Evolutionary conservation across 2,888 invertebrate genomes (phyloP).

Genomic region (Leucoptera coffeella): DNA sequence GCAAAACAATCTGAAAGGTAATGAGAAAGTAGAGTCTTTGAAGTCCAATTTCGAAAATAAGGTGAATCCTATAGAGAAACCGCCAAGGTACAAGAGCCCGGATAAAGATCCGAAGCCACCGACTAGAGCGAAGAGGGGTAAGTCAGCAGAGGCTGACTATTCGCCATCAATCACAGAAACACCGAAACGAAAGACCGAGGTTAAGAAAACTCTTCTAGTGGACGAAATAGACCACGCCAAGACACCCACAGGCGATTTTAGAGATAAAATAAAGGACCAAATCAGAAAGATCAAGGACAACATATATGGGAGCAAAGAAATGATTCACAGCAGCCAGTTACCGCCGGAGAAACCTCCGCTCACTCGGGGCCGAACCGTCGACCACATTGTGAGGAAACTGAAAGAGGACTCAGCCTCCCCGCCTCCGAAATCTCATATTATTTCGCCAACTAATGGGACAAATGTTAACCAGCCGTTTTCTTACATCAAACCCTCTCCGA

Average conservation of each 20-base stretch:
- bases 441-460: slow-evolving; percentile 56
- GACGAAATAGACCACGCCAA: slow-evolving; percentile 31
- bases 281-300: slow-evolving; percentile 45
- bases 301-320: slow-evolving; percentile 47
- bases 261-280: slow-evolving; percentile 44
- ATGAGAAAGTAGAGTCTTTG: too few relatives aligned
- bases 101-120: slow-evolving; percentile 41
- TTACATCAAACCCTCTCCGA: slow-evolving; percentile 60
- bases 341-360: slow-evolving; percentile 63
- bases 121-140: slow-evolving; percentile 24
- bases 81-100: slow-evolving; percentile 28
- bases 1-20: slow-evolving; percentile 18
- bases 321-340: slow-evolving; percentile 69
- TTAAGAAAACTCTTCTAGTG: slow-evolving; percentile 26
- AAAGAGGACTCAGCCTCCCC: slow-evolving; percentile 65
- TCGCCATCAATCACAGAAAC: slow-evolving; percentile 30
- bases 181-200: slow-evolving; percentile 32
- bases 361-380: slow-evolving; percentile 67
- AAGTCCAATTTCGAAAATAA: slow-evolving; percentile 14
- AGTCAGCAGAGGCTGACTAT: slow-evolving; percentile 25
- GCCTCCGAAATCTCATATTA: slow-evolving; percentile 58
- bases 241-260: slow-evolving; percentile 22
- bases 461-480: slow-evolving; percentile 78
- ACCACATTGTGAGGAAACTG: slow-evolving; percentile 69
- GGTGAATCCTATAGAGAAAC: slow-evolving; percentile 43